Percentiles rank a stretch among this genome's conserved stretches.
phyloP scores from a whole-genome alignment of 1,140 invertebrate species.

The Neodiprion fabricii region DNA sequence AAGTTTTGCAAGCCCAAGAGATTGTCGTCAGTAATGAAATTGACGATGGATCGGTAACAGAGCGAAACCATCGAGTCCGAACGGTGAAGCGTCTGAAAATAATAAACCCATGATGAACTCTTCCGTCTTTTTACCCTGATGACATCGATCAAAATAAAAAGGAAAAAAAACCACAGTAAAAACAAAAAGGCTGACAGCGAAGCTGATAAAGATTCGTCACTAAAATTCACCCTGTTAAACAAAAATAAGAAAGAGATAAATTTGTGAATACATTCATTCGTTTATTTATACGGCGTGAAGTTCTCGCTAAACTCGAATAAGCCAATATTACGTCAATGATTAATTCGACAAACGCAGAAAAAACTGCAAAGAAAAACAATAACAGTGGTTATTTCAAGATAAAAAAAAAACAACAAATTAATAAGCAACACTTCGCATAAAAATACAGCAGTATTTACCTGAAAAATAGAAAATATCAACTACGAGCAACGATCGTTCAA shows the following conservation, averaged over 20 bases:
- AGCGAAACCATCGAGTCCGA: conserved; percentile 89
- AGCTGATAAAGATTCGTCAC: neutral
- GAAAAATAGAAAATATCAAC: no score
- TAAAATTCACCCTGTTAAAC: no score
- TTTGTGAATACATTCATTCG: neutral
- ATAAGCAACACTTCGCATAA: no score
- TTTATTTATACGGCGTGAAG: neutral
- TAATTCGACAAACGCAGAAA: neutral
- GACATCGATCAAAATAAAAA: conserved; percentile 4
- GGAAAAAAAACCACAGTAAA: neutral
- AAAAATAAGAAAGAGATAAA: neutral
- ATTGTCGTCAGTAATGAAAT: conserved; percentile 83
- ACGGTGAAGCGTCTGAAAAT: conserved; percentile 66
- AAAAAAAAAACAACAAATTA: no score
- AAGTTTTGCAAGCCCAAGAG: conserved; percentile 79
- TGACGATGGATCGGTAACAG: conserved; percentile 79
- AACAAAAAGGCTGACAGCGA: conserved; percentile 15
- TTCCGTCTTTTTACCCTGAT: conserved; percentile 8
- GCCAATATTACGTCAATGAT: neutral
- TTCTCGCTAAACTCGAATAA: neutral
- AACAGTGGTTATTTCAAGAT: no score
- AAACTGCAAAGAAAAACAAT: no score
- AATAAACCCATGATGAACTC: conserved; percentile 18
- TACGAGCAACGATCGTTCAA: no score
- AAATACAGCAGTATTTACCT: no score